Evolutionary conservation across 1,140 invertebrate genomes (phyloP).

Genomic region (Drosophila quadrilineata): DNA sequence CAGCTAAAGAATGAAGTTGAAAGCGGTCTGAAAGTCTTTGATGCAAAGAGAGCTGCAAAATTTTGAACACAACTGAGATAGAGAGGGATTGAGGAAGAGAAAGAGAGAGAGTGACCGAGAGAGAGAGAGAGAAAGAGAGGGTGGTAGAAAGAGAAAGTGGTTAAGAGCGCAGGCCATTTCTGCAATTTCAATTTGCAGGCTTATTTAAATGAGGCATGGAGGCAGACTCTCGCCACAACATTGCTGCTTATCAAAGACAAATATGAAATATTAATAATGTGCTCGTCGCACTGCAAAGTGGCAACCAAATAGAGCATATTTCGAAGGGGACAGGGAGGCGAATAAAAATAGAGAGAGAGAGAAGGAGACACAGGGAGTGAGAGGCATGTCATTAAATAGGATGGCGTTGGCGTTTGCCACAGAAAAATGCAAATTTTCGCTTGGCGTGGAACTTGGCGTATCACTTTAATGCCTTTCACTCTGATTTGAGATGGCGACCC

Average conservation of each 20-base stretch:
- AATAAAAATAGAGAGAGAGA: background rate
- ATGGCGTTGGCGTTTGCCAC: constrained; percentile 43
- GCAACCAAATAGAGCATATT: too few species aligned
- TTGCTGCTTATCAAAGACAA: constrained; percentile 70
- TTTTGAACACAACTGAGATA: too few species aligned
- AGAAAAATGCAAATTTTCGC: constrained; percentile 71
- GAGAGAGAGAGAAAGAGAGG: background rate
- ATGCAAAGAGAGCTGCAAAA: too few species aligned
- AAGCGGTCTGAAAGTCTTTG: too few species aligned
- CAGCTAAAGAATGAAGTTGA: too few species aligned
- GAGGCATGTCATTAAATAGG: constrained; percentile 44
- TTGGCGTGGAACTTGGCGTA: constrained; percentile 49
- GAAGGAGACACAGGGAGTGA: background rate
- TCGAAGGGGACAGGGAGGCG: too few species aligned
- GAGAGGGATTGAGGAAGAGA: too few species aligned
- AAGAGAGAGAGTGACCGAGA: background rate
- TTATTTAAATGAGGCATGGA: constrained; percentile 40
- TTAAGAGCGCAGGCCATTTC: constrained; percentile 13
- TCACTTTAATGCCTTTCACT: constrained; percentile 78
- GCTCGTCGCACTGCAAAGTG: constrained; percentile 27
- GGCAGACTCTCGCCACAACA: constrained; percentile 3
- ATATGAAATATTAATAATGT: constrained; percentile 79
- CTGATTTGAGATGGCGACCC: constrained; percentile 55
- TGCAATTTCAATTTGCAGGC: constrained; percentile 40
- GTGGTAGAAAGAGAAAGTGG: background rate